Base-by-base conservation (phyloP, 2,888 invertebrate species). In the Drosophila prolongata region DNA sequence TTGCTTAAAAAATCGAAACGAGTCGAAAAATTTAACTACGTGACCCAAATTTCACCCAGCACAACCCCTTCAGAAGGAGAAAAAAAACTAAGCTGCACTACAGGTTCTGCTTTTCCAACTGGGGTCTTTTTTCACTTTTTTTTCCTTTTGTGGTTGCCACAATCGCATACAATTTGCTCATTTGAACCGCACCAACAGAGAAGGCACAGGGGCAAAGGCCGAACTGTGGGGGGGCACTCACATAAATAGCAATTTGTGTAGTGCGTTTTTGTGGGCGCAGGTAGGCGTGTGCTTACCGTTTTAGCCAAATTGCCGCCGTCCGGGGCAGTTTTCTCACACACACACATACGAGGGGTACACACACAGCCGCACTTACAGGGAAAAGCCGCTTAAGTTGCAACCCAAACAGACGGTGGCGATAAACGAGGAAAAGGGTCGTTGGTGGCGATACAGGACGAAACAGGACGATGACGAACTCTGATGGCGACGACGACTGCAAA, bases 131-230 rank as follows among this genome's bases (percentile, higher is more conserved):
- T 27, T 35, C 19, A 49, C 54, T 43, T 40, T 13, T 52, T 62
- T 52, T 53, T 58, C 58, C 57, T 52, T 71, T 76, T 72, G 69
- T 53, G 55, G 61, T 62, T 58, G 69, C 84, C 89, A 76, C 81
- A 89, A 87, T 87, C 78, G 79, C 85, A 84, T 81, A 85, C 82
- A 89, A 89, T 89, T 85, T 84, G 87, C 87, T 87, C 81, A 87
- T 89, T 89, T 89, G 64, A 74, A 79, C 85, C 76, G 73, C 80
- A 80, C 58, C 72, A 70, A 76, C 74, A 71, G 60, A 47, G 53
- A 24, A 40, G 52, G 52, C 27, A 27, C 9, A 27, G 27, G 8
- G 47, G 35, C 19, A 52, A 30, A 47, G 34, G 54, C n/a, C 53
- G 19, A 30, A 30, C 14, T 8, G 34, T 11, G 53, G 16, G n/a